phyloP scores from a whole-genome alignment of 2,888 invertebrate species.

The Dasypogon diadema region DNA sequence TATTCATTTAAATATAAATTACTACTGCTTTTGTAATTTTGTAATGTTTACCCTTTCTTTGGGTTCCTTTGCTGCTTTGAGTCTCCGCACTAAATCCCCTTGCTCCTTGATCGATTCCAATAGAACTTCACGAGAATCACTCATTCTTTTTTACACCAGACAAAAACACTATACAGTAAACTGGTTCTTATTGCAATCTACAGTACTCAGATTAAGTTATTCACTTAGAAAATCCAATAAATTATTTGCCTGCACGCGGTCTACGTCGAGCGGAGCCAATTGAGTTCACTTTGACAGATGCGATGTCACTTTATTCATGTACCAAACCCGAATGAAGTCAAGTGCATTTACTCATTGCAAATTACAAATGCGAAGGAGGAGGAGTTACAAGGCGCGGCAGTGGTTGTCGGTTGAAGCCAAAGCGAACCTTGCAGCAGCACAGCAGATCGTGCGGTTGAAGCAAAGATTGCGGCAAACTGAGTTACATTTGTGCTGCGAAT shows the following conservation, averaged over 20 bases:
- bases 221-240: conserved; percentile 15
- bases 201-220: too few species aligned
- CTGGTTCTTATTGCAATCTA: too few species aligned
- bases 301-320: background rate
- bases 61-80: conserved; percentile 84
- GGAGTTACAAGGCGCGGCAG: too few species aligned
- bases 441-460: too few species aligned
- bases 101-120: conserved; percentile 77
- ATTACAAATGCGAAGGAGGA: too few species aligned
- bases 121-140: conserved; percentile 71
- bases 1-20: background rate
- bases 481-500: too few species aligned
- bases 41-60: conserved; percentile 75
- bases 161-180: background rate
- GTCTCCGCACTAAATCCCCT: conserved; percentile 84
- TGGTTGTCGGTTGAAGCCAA: too few species aligned
- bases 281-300: conserved; percentile 17
- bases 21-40: too few species aligned
- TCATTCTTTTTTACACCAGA: conserved; percentile 62
- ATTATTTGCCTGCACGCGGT: conserved; percentile 30
- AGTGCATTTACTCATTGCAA: background rate
- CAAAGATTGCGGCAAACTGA: too few species aligned
- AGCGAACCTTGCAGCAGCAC: too few species aligned
- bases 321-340: background rate
- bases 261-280: conserved; percentile 23